Evolutionary conservation across 2,888 invertebrate species (phyloP).

Genomic region (Listrodromus nycthemerus): DNA sequence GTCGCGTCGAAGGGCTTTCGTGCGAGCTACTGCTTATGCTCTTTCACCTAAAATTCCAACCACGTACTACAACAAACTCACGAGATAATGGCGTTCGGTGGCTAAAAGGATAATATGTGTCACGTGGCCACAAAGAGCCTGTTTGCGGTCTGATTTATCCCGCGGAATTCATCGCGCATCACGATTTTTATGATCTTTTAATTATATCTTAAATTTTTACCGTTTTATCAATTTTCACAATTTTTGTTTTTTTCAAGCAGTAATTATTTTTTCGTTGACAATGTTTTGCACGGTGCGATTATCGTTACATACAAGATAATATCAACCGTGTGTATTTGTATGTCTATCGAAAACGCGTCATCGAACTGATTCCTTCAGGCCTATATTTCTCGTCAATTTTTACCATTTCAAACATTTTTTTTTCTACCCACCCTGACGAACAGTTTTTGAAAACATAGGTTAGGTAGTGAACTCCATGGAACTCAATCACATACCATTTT

Average conservation of each 20-base stretch:
- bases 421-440: too few relatives aligned
- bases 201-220: too few relatives aligned
- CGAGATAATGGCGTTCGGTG: conserved; percentile 14
- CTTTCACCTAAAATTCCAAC: conserved; percentile 44
- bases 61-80: conserved; percentile 3
- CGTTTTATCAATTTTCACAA: too few relatives aligned
- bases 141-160: not conserved
- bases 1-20: conserved; percentile 15
- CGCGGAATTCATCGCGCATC: not conserved
- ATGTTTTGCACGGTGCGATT: too few relatives aligned
- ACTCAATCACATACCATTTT: conserved; percentile 35
- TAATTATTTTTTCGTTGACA: too few relatives aligned
- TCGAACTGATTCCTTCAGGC: too few relatives aligned
- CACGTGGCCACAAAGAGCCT: not conserved
- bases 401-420: not conserved
- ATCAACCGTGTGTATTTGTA: too few relatives aligned
- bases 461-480: too few relatives aligned
- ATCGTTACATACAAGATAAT: too few relatives aligned
- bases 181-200: not conserved
- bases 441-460: too few relatives aligned
- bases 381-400: not conserved
- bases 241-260: too few relatives aligned
- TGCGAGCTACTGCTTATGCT: conserved; percentile 32
- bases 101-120: conserved; percentile 1
- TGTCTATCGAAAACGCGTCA: too few relatives aligned